A percentile compares a stretch with the other conserved stretches of the same genome.
Evolutionary conservation across 2,797 vertebrate species (phyloP).

Genomic region (Buceros bicornis): DNA sequence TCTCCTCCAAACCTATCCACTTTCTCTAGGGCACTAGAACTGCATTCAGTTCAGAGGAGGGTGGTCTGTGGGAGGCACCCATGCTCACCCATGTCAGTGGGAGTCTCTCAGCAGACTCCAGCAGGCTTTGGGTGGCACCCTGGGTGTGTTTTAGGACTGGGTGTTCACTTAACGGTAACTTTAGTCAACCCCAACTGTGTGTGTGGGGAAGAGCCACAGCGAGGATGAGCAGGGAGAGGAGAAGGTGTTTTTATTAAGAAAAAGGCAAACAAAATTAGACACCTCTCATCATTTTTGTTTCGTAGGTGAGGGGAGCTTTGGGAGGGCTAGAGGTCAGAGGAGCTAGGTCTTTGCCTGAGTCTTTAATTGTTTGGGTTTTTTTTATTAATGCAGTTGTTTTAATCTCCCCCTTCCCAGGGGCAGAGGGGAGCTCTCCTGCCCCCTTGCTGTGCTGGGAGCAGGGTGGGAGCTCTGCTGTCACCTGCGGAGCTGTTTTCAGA

Average conservation of each 20-base stretch:
- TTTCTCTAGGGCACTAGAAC: background rate
- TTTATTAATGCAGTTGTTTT: background rate
- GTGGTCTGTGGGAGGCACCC: background rate
- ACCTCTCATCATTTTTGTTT: conserved; percentile 50
- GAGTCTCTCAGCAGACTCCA: background rate
- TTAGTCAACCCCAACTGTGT: background rate
- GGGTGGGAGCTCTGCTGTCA: background rate
- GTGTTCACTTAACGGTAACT: background rate
- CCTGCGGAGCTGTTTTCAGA: background rate
- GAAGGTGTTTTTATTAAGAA: conserved; percentile 46
- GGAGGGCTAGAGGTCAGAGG: conserved; percentile 12
- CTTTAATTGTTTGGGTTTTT: background rate
- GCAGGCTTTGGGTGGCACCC: background rate
- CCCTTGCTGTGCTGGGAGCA: background rate
- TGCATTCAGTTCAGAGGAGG: background rate
- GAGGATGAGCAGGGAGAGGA: background rate
- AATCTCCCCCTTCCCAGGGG: background rate
- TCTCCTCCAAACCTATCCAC: background rate
- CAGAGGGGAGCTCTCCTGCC: background rate
- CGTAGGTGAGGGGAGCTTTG: background rate
- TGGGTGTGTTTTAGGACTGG: background rate
- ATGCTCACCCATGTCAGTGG: background rate
- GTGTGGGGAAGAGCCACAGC: background rate
- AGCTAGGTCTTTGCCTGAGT: background rate
- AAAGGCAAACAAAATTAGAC: conserved; percentile 61